A percentile compares a stretch with the other conserved stretches of the same genome.
These are phyloP conservation scores for Protobothrops mucrosquamatus DNA, from an alignment of 2,113 vertebrate species.

Conservation along the genomic window DNA sequence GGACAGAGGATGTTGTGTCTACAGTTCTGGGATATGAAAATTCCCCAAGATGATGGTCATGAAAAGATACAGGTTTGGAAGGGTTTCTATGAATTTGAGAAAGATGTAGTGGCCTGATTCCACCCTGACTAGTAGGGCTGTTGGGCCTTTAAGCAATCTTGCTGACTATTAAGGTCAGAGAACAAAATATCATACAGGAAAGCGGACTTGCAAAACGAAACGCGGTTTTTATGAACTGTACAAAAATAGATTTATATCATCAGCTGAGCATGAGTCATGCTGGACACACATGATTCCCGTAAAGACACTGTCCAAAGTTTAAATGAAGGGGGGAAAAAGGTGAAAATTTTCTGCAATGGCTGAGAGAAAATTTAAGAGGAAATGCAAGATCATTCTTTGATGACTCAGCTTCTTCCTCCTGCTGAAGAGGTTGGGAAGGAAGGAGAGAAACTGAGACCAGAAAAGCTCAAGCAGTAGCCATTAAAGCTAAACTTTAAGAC, in stretches of 20 bases:
- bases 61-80: not conserved
- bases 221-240: not conserved
- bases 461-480: not conserved
- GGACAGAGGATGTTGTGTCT: not conserved
- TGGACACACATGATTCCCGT: not conserved
- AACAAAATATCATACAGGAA: not conserved
- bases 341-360: not conserved
- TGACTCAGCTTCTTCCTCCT: not conserved
- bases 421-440: not conserved
- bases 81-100: not conserved
- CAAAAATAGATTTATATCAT: not conserved
- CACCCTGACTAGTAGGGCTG: not conserved
- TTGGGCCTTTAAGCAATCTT: not conserved
- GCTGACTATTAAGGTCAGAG: not conserved
- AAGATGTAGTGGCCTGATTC: not conserved
- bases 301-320: not conserved
- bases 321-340: not conserved
- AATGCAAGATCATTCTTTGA: not conserved
- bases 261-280: slow-evolving; percentile 12
- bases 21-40: not conserved
- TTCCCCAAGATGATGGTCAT: not conserved
- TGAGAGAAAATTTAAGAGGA: not conserved
- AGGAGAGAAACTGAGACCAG: not conserved
- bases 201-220: not conserved
- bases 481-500: not conserved